phyloP scores from a whole-genome alignment of 2,113 vertebrate species.

The Thryonomys swinderianus region DNA sequence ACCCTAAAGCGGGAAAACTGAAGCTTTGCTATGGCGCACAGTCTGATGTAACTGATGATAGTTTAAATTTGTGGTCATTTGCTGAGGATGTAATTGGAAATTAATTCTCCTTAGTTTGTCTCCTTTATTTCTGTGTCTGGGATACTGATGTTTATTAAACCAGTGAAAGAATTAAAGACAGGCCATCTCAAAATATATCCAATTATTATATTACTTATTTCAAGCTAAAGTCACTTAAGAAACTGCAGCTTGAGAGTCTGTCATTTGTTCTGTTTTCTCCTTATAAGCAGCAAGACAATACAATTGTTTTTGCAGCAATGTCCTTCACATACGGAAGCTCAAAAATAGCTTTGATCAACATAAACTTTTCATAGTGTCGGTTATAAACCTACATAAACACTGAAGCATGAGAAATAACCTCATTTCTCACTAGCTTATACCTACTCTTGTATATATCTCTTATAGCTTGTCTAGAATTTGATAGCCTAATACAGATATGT shows the following conservation, averaged over 20 bases:
- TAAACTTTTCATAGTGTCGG: not conserved
- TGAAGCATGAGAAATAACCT: not conserved
- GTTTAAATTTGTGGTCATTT: not conserved
- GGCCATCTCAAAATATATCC: not conserved
- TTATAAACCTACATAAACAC: too few species aligned
- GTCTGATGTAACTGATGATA: not conserved
- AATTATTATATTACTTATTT: not conserved
- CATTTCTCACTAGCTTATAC: too few species aligned
- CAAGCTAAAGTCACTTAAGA: not conserved
- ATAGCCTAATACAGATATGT: too few species aligned
- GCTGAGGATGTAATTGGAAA: not conserved
- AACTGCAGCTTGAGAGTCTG: not conserved
- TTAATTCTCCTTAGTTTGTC: not conserved
- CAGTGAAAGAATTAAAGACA: not conserved
- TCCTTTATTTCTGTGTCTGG: not conserved
- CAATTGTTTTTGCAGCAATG: not conserved
- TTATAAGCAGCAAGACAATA: not conserved
- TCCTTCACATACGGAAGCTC: not conserved
- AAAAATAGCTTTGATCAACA: not conserved
- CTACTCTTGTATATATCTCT: not conserved
- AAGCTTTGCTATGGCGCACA: fast-evolving
- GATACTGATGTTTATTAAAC: not conserved
- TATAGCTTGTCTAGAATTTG: not conserved
- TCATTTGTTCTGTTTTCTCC: not conserved
- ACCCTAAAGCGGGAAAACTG: too few species aligned